phyloP scores from a whole-genome alignment of 1,140 invertebrate genomes.

The Trichoplusia ni region DNA sequence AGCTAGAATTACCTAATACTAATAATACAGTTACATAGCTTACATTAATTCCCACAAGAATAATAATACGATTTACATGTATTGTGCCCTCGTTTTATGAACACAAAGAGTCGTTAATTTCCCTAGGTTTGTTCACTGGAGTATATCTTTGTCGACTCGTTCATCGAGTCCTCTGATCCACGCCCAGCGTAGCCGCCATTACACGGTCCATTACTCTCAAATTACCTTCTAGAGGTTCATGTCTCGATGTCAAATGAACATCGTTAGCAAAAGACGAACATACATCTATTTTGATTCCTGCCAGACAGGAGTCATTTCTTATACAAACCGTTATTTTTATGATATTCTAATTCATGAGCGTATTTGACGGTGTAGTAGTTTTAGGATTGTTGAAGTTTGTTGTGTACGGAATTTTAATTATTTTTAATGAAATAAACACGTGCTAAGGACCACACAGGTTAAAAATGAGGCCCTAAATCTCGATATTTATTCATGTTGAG shows the following conservation, averaged over 20 bases:
- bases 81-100: constrained; percentile 11
- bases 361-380: not conserved
- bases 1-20: too few relatives aligned
- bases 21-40: too few relatives aligned
- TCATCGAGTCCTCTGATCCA: constrained; percentile 51
- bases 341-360: not conserved
- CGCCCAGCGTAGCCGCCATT: constrained; percentile 63
- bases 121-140: constrained; percentile 52
- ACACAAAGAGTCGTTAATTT: constrained; percentile 37
- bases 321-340: too few relatives aligned
- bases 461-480: not conserved
- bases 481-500: not conserved
- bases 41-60: constrained; percentile 2
- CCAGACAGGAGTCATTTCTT: too few relatives aligned
- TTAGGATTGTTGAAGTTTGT: constrained; percentile 5
- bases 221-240: constrained; percentile 51
- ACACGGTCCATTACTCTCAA: constrained; percentile 68
- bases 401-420: constrained; percentile 29
- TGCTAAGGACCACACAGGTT: constrained; percentile 30
- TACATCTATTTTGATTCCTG: constrained; percentile 2
- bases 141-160: constrained; percentile 55
- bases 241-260: constrained; percentile 29
- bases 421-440: constrained; percentile 10
- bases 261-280: constrained; percentile 9
- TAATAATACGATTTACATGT: not conserved